phyloP scores from a whole-genome alignment of 1,140 invertebrate genomes.

The Rhynchophorus ferrugineus region DNA sequence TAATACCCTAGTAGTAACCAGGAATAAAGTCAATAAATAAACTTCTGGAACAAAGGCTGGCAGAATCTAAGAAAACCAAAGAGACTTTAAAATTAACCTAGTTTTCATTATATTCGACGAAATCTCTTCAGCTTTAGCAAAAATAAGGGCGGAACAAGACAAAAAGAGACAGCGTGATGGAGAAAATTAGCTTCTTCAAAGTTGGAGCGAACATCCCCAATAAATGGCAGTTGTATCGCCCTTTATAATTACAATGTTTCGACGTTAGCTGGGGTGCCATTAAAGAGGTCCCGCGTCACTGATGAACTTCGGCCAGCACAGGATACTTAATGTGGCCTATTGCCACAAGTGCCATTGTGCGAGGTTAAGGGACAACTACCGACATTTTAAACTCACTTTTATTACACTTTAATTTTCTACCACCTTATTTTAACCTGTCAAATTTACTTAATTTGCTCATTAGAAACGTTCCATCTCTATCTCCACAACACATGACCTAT shows the following conservation, averaged over 20 bases:
- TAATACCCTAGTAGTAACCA: neutral
- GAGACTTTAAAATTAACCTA: slow-evolving; percentile 6
- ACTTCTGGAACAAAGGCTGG: neutral
- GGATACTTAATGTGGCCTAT: slow-evolving; percentile 15
- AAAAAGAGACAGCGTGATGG: slow-evolving; percentile 3
- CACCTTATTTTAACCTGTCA: neutral
- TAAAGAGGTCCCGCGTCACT: slow-evolving; percentile 11
- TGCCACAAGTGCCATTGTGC: slow-evolving; percentile 10
- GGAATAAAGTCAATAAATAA: slow-evolving; percentile 2
- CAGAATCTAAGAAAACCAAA: neutral
- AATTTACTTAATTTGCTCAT: too few relatives aligned
- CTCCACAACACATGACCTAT: too few relatives aligned
- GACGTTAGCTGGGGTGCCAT: slow-evolving; percentile 11
- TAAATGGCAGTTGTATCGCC: slow-evolving; percentile 19
- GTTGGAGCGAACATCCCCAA: slow-evolving; percentile 16
- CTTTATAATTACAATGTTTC: slow-evolving; percentile 22
- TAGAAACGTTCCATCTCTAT: too few relatives aligned
- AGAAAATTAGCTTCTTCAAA: slow-evolving; percentile 17
- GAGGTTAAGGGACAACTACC: neutral
- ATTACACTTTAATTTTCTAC: neutral
- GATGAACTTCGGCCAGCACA: slow-evolving; percentile 13
- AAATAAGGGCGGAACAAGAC: slow-evolving; percentile 2
- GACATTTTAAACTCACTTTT: neutral
- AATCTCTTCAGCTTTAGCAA: neutral
- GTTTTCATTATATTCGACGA: slow-evolving; percentile 1